phyloP scores from a whole-genome alignment of 2,888 invertebrate species.

The Cephus sareptanus region DNA sequence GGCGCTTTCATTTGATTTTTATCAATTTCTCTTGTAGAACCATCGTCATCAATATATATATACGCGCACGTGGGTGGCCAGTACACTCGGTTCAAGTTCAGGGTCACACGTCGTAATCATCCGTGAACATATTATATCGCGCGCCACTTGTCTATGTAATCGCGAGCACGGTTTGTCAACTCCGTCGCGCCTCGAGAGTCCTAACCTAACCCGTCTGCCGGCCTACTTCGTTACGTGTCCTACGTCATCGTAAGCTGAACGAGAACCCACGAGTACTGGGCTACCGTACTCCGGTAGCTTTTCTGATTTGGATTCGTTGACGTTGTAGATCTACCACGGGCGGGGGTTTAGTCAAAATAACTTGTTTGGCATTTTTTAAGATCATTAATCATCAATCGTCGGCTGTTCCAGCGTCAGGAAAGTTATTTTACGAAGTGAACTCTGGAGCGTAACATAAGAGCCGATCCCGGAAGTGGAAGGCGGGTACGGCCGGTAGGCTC shows the following conservation, averaged over 20 bases:
- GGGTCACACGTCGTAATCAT: conserved; percentile 21
- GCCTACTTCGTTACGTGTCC: not conserved
- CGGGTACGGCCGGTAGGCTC: not conserved
- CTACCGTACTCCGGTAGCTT: not conserved
- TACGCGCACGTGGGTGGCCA: not conserved
- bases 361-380: no score
- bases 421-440: not conserved
- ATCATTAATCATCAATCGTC: no score
- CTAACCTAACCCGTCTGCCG: not conserved
- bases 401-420: not conserved
- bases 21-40: no score
- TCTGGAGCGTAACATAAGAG: not conserved
- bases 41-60: not conserved
- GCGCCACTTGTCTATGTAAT: not conserved
- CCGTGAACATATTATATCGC: not conserved
- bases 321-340: no score
- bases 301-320: not conserved
- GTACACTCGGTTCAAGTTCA: conserved; percentile 39
- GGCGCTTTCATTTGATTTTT: no score
- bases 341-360: no score
- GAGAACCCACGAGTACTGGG: not conserved
- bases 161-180: not conserved
- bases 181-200: not conserved
- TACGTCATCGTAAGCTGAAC: not conserved
- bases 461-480: not conserved